Percentiles rank a stretch among this genome's conserved stretches.
phyloP scores from a whole-genome alignment of 2,888 invertebrate genomes.

The Aleiodes leptofemur region DNA sequence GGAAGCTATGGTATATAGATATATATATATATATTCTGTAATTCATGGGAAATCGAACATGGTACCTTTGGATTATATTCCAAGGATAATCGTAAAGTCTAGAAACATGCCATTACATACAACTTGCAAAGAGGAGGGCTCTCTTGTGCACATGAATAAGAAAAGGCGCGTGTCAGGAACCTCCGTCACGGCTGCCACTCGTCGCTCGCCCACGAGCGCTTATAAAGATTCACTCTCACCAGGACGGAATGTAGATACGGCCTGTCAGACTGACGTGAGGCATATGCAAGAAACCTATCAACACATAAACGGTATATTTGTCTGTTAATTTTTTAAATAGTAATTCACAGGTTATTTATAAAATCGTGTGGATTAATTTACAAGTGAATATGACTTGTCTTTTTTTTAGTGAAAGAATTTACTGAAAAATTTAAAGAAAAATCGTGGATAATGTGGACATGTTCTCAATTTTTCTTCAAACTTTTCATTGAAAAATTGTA shows the following conservation, averaged over 20 bases:
- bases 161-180: constrained; percentile 57
- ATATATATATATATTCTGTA: neutral
- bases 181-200: constrained; percentile 67
- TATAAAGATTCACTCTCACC: constrained; percentile 65
- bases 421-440: too few relatives aligned
- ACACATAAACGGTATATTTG: neutral
- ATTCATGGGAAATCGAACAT: constrained; percentile 10
- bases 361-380: too few relatives aligned
- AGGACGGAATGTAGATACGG: constrained; percentile 65
- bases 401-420: too few relatives aligned
- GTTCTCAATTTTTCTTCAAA: too few relatives aligned
- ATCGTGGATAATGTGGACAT: too few relatives aligned
- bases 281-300: constrained; percentile 48
- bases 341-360: too few relatives aligned
- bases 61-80: neutral
- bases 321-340: constrained; percentile 9
- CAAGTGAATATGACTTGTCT: too few relatives aligned
- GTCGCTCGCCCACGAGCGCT: constrained; percentile 67
- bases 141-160: constrained; percentile 16
- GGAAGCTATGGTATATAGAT: too few relatives aligned
- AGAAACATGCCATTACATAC: constrained; percentile 5
- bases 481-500: neutral
- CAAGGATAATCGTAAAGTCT: constrained; percentile 25
- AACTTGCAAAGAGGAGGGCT: constrained; percentile 16
- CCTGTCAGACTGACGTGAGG: constrained; percentile 65